These are phyloP conservation scores for Zoanthus sociatus DNA, from an alignment of 92 coral and sea anemone species.

Conservation along the genomic window DNA sequence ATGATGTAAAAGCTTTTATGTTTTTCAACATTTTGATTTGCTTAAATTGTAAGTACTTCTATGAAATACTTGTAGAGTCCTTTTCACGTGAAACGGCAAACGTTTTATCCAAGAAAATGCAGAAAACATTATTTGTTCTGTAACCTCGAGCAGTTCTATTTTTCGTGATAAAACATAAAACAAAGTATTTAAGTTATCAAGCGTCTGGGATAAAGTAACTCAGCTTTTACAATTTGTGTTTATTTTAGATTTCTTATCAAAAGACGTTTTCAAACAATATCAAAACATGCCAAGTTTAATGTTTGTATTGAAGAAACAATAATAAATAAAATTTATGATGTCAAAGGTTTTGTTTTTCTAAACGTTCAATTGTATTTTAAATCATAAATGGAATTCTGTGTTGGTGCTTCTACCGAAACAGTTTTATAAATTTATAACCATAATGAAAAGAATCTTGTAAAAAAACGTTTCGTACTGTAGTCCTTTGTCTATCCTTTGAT, in stretches of 20 bases:
- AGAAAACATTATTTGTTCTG: neutral
- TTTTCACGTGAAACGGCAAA: neutral
- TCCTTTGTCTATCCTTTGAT: no score
- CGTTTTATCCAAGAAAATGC: neutral
- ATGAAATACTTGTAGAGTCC: neutral
- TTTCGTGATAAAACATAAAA: neutral
- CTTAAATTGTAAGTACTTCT: neutral
- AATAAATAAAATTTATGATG: neutral
- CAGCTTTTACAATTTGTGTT: conserved; percentile 1
- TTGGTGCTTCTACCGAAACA: no score
- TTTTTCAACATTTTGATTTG: neutral
- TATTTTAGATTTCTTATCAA: conserved; percentile 14
- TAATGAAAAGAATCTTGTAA: no score
- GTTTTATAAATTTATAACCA: no score
- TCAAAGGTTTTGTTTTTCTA: neutral
- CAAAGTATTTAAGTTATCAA: no score
- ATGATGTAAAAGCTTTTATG: neutral
- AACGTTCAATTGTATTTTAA: neutral
- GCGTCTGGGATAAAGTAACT: neutral
- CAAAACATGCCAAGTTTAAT: conserved; percentile 21
- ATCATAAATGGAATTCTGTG: neutral
- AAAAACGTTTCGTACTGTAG: no score
- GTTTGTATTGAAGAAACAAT: conserved; percentile 13
- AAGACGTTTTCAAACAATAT: conserved; percentile 5
- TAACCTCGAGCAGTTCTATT: neutral